Conservation (phyloP, 2,888 invertebrate species). For the Tryphoninae sp. region DNA sequence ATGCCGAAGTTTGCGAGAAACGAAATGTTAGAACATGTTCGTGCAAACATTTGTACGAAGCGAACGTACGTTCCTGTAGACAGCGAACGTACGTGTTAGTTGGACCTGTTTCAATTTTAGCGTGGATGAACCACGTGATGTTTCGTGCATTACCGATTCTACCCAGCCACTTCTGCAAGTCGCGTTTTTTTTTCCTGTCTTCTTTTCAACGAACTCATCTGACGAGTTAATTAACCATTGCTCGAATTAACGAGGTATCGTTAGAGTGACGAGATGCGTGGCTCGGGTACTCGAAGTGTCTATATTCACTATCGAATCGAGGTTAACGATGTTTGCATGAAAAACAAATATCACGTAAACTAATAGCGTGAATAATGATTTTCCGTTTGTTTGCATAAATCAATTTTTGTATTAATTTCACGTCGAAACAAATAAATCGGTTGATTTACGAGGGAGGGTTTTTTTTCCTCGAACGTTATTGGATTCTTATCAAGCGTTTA, state of each 20-base stretch:
- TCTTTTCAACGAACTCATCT: constrained; percentile 30
- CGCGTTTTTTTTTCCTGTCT: constrained; percentile 19
- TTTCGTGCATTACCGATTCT: constrained; percentile 9
- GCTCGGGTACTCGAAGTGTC: no score
- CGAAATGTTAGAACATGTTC: constrained; percentile 28
- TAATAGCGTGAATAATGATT: no score
- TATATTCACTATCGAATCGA: no score
- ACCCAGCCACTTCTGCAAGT: constrained; percentile 3
- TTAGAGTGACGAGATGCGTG: background rate
- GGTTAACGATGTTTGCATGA: no score
- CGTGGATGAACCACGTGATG: background rate
- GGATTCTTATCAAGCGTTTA: constrained; percentile 28
- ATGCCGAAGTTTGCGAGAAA: background rate
- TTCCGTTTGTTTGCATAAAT: no score
- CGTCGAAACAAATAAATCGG: background rate
- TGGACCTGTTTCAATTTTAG: constrained; percentile 36
- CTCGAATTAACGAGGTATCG: constrained; percentile 32
- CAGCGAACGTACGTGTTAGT: constrained; percentile 10
- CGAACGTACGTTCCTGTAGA: constrained; percentile 2
- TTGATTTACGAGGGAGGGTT: background rate
- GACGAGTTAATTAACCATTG: constrained; percentile 30
- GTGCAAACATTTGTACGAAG: constrained; percentile 13
- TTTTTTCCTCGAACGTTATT: background rate
- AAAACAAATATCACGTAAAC: no score
- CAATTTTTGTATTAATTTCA: no score